Evolutionary conservation across 2,888 invertebrate genomes (phyloP), one percentile per base, ranked within the genome.

Genomic region (Ochropleura plecta): DNA sequence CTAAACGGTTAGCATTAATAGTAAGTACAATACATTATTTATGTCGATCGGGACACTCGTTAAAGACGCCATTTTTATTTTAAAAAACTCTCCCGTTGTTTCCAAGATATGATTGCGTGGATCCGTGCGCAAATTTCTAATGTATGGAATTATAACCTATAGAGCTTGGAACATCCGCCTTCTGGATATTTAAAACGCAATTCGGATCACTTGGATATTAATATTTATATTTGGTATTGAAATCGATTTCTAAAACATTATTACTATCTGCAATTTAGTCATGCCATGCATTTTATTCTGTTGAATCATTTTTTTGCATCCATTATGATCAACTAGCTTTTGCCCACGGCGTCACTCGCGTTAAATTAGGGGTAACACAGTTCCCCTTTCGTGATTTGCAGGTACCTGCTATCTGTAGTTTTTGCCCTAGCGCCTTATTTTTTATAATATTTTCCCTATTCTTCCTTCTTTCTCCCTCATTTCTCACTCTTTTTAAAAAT

Each of bases 51-150:
- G 83, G 84, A 46, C 82, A 82, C 83, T 73, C 82, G 80, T 75
- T 82, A 84, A 83, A 83, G 82, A 83, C 88, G 83, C 88, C 78
- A 92, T 93, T 91, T 90, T 86, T 91, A 92, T 91, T 93, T 92
- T 84, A 90, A 92, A 74, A 91, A 91, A 86, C 83, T 87, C 81
- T 86, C 86, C 89, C 88, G 90, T 91, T 92, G 91, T 88, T 91
- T 91, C 90, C 86, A 84, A 88, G 89, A 90, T 90, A 88, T 88
- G 81, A 67, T 59, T 72, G 76, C 71, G 79, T 55, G 60, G 82
- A 85, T 78, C 82, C 89, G 90, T 88, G 89, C 87, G 88, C 88
- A 84, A 89, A 90, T 90, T 89, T 87, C 68, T 89, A 86, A 90
- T 90, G 80, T 86, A 86, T 86, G 85, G 82, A 85, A 83, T 86